A percentile compares a stretch with the other conserved stretches of the same genome.
Evolutionary conservation across 2,797 vertebrate species (phyloP).

Genomic region (Acanthiza pusilla): DNA sequence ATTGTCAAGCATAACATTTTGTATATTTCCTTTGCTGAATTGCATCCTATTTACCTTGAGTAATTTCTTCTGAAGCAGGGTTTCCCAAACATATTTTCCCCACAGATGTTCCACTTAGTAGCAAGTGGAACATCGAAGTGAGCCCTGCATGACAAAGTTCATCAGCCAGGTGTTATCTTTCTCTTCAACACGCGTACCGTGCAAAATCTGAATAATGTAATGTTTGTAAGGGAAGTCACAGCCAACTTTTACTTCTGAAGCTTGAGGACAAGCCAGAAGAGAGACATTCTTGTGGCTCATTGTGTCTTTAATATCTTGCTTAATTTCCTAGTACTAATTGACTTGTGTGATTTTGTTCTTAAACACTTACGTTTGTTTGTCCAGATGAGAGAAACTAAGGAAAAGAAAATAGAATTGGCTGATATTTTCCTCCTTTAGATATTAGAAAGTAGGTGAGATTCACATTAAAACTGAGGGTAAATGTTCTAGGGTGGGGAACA

Average conservation of each 20-base stretch:
- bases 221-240: neutral
- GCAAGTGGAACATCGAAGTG: neutral
- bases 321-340: neutral
- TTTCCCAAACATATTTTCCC: neutral
- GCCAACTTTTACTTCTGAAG: neutral
- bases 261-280: neutral
- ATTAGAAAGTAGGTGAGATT: neutral
- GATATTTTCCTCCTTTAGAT: neutral
- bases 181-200: neutral
- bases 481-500: neutral
- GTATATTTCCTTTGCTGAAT: neutral
- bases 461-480: neutral
- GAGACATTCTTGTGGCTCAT: neutral
- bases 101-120: neutral
- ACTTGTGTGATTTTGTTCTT: neutral
- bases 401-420: neutral
- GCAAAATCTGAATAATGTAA: neutral
- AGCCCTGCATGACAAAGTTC: neutral
- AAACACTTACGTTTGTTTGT: neutral
- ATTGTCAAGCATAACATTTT: neutral
- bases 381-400: neutral
- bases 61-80: neutral
- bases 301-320: neutral
- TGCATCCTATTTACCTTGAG: neutral
- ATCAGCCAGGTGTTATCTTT: neutral